Base-by-base conservation (phyloP, 2,888 invertebrate species). In the Mesorhabditis spiculigera region DNA sequence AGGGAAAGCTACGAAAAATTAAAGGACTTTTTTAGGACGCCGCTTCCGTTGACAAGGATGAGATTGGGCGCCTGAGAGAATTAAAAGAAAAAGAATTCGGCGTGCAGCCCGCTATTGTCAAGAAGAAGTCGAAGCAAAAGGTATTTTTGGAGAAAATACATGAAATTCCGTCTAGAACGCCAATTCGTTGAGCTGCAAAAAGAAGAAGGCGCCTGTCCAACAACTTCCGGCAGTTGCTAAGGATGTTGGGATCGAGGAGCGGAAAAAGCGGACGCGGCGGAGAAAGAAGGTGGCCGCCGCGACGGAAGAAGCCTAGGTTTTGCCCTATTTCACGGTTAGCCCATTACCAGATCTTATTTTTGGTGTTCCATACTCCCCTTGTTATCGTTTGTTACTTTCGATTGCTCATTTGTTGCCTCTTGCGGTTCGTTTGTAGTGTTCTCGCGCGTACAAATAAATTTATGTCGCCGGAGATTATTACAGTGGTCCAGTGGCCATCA, bases 121-220 rank as follows among this genome's bases (percentile, higher is more conserved):
- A 70, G 63, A 75, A 71, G 72, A 75, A 75, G 65, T 68, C 67
- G 63, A 76, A 75, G 64, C 68, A 68, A 16, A 78, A 76, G 72
- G 74, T 74, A 10, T 6, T 65, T 66, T 6, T 66, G 13, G 13
- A 65, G n/a, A 42, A 41, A 65, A 41, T 41, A 8, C 13, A 69
- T 61, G 4, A 3, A 43, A 44, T 4, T n/a, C 8, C 42, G 64
- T 70, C 8, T 50, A 72, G 65, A 82, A 84, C 5, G 80, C 76
- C 16, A 85, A 84, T 76, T 85, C 85, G n/a, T 69, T 85, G 61
- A 79, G 81, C 8, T 83, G 83, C 68, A 85, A 82, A 73, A 84
- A 82, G 74, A 83, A 82, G 70, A 74, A 50, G n/a, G 8, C n/a
- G 58, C 8, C 58, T 50, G 58, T n/a, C 8, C 58, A 50, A 50